Evolutionary conservation across 2,113 vertebrate genomes (phyloP), one percentile per base, ranked within the genome.

Genomic region (Cyprinodon tularosa): DNA sequence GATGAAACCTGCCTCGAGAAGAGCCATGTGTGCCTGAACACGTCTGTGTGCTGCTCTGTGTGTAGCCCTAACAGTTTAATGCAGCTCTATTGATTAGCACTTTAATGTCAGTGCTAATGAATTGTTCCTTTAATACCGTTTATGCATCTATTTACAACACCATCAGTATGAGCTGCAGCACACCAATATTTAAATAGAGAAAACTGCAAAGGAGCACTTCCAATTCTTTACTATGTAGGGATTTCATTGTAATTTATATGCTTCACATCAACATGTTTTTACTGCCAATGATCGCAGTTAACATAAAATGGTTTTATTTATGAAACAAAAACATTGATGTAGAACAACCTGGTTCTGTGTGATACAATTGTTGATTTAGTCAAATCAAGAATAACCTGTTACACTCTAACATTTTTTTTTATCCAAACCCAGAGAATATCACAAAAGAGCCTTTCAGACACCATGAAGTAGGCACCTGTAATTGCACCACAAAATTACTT

Each of bases 41-140:
- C 66, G 72, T 60, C 66, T 81, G 87, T 71, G 85, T 71, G 73
- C 71, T 48, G 11, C 68, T 68, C 66, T 74, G 83, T 76, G 78
- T 89, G 90, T 79, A 89, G 82, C 78, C 72, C 85, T 94, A 93
- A 94, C 92, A 89, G 94, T 92, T 94, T 92, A 94, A 95, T 94
- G 94, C 91, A 92, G 88, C 83, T 88, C 80, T 93, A 94, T 93
- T 94, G 94, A 95, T 94, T 92, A 92, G 87, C 86, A 91, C 92
- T 92, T 94, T 91, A 92, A 93, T 91, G 92, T 89, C 88, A 89
- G 82, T 74, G 82, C 88, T 94, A 94, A 94, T 94, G 88, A 94
- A 94, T 95, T 87, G 93, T 92, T 94, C 86, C 91, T 91, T 93
- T 93, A 95, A 93, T 92, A 89, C 87, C 78, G 80, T 92, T 92